Evolutionary conservation across 2,113 vertebrate species (phyloP).

Genomic region (Aspidoscelis tigris): DNA sequence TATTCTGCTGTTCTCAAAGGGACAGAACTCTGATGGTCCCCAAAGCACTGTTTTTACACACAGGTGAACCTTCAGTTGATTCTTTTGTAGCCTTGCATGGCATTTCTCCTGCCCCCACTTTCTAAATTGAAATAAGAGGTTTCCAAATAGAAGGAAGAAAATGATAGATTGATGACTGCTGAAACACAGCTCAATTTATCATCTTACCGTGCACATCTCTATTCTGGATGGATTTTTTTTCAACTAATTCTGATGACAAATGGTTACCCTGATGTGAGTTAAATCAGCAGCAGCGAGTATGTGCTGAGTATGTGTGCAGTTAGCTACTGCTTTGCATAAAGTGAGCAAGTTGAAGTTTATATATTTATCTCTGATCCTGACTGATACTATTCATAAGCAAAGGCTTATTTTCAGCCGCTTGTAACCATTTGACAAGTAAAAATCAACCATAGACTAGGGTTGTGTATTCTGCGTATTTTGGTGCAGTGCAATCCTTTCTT

Average conservation of each 20-base stretch:
- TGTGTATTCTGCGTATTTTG: not conserved
- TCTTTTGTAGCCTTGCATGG: not conserved
- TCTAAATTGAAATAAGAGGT: not conserved
- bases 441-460: not conserved
- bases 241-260: not conserved
- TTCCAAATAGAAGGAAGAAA: not conserved
- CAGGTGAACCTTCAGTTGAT: not conserved
- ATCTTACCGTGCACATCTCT: not conserved
- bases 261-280: not conserved
- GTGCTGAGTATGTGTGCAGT: not conserved
- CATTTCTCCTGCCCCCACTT: not conserved
- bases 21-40: not conserved
- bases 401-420: not conserved
- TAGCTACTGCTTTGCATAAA: not conserved
- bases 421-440: not conserved
- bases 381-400: not conserved
- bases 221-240: not conserved
- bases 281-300: not conserved
- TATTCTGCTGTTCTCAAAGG: not conserved
- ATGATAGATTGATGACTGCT: not conserved
- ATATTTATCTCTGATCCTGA: not conserved
- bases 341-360: not conserved
- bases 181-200: not conserved
- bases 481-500: not conserved
- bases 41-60: not conserved